Conservation (phyloP, 1,140 invertebrate genomes). For the Teleopsis dalmanni region DNA sequence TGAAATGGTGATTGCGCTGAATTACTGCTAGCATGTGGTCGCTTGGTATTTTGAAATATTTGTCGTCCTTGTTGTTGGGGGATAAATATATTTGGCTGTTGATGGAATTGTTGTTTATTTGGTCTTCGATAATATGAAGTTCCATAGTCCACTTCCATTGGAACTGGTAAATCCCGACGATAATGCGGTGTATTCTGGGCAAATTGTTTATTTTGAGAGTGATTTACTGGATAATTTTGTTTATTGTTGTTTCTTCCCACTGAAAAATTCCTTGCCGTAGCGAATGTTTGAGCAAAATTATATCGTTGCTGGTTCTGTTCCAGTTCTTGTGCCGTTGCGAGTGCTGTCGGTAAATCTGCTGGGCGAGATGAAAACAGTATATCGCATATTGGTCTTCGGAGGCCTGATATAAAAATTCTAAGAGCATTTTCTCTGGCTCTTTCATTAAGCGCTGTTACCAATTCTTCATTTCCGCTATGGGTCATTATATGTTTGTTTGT, state of each 20-base stretch:
- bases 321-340: not conserved
- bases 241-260: not conserved
- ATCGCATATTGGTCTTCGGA: not conserved
- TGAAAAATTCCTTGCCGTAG: not conserved
- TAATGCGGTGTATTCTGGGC: not conserved
- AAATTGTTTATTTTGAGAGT: conserved; percentile 3
- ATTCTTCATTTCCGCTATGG: conserved; percentile 2
- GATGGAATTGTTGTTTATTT: too few species aligned
- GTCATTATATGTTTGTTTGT: conserved; percentile 17
- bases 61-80: too few species aligned
- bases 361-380: not conserved
- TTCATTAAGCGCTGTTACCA: conserved; percentile 12
- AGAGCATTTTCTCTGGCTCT: conserved; percentile 7
- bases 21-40: too few species aligned
- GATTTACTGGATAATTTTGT: not conserved
- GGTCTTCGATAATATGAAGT: too few species aligned
- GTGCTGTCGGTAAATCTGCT: not conserved
- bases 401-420: not conserved
- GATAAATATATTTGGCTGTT: too few species aligned
- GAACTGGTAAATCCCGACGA: not conserved
- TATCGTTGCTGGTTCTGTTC: not conserved
- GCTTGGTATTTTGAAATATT: too few species aligned
- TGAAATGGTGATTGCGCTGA: too few species aligned
- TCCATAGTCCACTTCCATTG: not conserved
- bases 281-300: not conserved